Conservation (phyloP, 2,797 vertebrate species). For the Tamandua tetradactyla region DNA sequence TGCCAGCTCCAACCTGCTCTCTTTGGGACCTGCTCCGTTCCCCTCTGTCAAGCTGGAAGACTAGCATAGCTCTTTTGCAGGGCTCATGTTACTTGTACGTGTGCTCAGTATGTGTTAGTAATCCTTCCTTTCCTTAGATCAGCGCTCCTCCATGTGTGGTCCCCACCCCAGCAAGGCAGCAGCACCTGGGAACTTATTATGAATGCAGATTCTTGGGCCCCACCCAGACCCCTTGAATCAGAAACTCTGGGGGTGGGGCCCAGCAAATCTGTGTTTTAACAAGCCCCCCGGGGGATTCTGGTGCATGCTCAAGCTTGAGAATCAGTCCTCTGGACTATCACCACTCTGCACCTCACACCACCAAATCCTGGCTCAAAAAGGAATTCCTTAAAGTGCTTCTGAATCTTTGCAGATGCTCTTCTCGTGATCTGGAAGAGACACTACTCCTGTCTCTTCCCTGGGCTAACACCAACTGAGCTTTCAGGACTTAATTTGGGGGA, state of each 20-base stretch:
- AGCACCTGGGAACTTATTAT: background rate
- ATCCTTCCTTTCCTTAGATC: background rate
- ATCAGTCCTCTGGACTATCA: rapidly evolving
- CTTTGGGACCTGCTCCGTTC: background rate
- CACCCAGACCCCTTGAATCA: background rate
- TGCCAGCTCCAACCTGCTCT: background rate
- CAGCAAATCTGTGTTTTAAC: background rate
- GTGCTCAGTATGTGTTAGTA: rapidly evolving
- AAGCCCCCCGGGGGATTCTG: background rate
- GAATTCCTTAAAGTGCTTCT: background rate
- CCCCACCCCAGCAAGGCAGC: background rate
- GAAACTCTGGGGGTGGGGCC: background rate
- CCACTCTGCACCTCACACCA: background rate
- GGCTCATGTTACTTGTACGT: rapidly evolving
- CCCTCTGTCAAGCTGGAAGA: background rate
- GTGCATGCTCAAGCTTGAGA: background rate
- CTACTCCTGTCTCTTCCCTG: background rate
- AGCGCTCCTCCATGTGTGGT: background rate
- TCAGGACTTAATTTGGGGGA: background rate
- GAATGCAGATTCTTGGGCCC: background rate
- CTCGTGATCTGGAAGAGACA: rapidly evolving
- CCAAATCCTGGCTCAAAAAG: background rate
- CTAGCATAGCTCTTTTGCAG: background rate
- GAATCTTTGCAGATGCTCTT: background rate
- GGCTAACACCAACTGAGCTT: background rate